Conservation (phyloP, 2,888 invertebrate genomes). For the Marronus borbonicus region DNA sequence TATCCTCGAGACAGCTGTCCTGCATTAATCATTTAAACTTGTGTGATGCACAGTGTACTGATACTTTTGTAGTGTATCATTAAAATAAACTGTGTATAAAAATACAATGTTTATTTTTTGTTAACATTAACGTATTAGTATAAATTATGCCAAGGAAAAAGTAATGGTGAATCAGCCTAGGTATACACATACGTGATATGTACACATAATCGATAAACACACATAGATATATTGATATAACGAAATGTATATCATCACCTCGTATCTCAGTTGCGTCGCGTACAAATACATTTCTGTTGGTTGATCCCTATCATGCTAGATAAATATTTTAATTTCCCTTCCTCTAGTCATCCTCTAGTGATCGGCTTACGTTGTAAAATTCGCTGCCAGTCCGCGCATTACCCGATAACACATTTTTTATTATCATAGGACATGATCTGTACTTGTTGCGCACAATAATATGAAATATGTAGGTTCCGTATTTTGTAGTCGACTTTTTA, state of each 20-base stretch:
- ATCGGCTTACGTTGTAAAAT: slow-evolving; percentile 17
- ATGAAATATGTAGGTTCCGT: not conserved
- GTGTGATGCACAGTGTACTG: no score
- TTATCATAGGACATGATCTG: slow-evolving; percentile 48
- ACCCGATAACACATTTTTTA: slow-evolving; percentile 46
- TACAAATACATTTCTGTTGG: slow-evolving; percentile 17
- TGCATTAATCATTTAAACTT: no score
- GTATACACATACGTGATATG: no score
- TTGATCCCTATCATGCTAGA: slow-evolving; percentile 24
- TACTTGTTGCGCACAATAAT: slow-evolving; percentile 7
- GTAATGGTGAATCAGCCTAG: no score
- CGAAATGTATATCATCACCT: not conserved
- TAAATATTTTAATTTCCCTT: slow-evolving; percentile 44
- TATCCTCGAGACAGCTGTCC: no score
- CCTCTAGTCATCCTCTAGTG: not conserved
- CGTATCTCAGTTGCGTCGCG: not conserved
- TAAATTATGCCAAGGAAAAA: no score
- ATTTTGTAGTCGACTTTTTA: not conserved
- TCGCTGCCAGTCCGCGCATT: slow-evolving; percentile 8
- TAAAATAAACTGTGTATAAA: no score
- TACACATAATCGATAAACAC: no score
- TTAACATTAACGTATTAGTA: no score
- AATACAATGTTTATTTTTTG: no score
- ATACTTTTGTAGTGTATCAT: no score
- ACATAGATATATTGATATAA: no score